Base-by-base conservation (phyloP, 2,113 vertebrate genomes). In the Amazona vittata region DNA sequence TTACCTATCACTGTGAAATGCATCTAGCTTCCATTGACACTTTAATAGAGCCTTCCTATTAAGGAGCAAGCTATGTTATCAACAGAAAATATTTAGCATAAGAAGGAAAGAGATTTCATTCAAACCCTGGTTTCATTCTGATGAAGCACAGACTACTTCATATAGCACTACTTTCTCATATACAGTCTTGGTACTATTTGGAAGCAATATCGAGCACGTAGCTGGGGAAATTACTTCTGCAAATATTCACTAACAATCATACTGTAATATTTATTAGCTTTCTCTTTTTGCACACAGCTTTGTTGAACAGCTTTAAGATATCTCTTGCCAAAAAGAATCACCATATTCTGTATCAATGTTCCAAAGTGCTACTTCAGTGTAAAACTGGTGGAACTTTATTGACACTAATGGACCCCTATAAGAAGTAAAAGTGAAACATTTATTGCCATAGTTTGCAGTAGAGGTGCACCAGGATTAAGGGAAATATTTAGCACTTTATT, bases 281-380 rank as follows among this genome's bases (percentile, higher is more conserved):
- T 71, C 28, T 74, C 13, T 39, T 95, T 77, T 85, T 84, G 84
- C 76, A 84, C 84, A 44, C 63, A 35, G 59, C 74, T 90, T 93
- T 96, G 67, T 93, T 5, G 14, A 94, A 87, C 90, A 94, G 96
- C 95, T 97, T 97, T 96, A 96, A 93, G 84, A 87, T 70, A 63
- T 49, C 82, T 92, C 63, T 96, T 96, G 97, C 95, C 95, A 96
- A 97, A 97, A 96, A 71, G 55, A 47, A 94, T 77, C n/a, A 78
- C 65, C 20, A 4, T 91, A 37, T 95, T 97, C 63, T 86, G 3
- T 89, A 76, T 71, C 80, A 25, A 5, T 63, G 41, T 83, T 96
- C 84, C 95, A 81, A 94, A 91, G 96, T 91, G 93, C 95, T 96
- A 57, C 77, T 95, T 90, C 57, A 75, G 41, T 74, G 41, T 92